A percentile compares a stretch with the other conserved stretches of the same genome.
Evolutionary conservation across 1,140 invertebrate genomes (phyloP).

Genomic region (Steinernema khuongi): DNA sequence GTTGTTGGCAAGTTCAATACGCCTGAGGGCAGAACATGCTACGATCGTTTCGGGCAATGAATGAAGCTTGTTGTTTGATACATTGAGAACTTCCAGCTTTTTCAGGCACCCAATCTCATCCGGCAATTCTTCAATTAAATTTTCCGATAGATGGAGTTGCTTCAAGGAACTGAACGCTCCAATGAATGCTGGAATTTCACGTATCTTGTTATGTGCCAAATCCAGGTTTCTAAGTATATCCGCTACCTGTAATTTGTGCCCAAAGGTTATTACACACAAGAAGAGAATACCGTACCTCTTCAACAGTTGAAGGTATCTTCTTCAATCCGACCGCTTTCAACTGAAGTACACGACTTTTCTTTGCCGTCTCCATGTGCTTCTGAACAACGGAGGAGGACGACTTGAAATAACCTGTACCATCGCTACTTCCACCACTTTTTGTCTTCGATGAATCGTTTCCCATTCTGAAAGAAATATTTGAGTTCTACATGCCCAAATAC

Average conservation of each 20-base stretch:
- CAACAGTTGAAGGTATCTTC: conserved; percentile 61
- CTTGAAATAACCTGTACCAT: conserved; percentile 5
- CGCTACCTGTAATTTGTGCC: conserved; percentile 60
- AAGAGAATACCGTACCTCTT: too few species aligned
- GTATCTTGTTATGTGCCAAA: conserved; percentile 81
- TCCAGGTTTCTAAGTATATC: conserved; percentile 77
- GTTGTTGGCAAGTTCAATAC: conserved; percentile 69
- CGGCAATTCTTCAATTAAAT: conserved; percentile 61
- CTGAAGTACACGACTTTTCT: conserved; percentile 86
- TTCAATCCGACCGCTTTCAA: conserved; percentile 74
- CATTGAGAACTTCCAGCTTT: conserved; percentile 77
- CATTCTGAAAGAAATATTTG: neutral
- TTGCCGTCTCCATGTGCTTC: conserved; percentile 82
- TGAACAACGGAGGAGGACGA: conserved; percentile 64
- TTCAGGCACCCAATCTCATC: conserved; percentile 62
- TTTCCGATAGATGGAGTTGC: conserved; percentile 70
- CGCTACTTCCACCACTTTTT: neutral
- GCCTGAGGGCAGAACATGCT: conserved; percentile 59
- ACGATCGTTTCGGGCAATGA: conserved; percentile 59
- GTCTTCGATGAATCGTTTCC: conserved; percentile 9
- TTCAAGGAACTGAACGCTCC: conserved; percentile 75
- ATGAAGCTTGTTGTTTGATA: conserved; percentile 68
- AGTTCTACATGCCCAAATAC: too few species aligned
- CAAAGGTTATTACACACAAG: too few species aligned
- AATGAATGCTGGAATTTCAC: conserved; percentile 71